Evolutionary conservation across 1,140 invertebrate genomes (phyloP).

Genomic region (Apocrypta bakeri): DNA sequence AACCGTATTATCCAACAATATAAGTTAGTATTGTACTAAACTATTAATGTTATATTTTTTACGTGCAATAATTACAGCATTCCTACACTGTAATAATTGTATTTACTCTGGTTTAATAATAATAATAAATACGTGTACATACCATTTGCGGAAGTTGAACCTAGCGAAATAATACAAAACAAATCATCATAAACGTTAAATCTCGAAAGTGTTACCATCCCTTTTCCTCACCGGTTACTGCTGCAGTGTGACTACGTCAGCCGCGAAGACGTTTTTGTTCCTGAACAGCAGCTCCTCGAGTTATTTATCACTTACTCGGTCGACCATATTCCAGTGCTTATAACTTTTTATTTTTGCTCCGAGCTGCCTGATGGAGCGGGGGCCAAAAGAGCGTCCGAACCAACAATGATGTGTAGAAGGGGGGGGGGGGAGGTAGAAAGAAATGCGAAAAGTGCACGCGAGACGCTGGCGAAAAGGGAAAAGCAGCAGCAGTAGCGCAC

Average conservation of each 20-base stretch:
- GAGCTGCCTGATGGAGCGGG: no score
- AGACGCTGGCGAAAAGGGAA: conserved; percentile 6
- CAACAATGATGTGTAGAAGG: neutral
- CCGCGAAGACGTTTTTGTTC: neutral
- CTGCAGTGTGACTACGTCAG: neutral
- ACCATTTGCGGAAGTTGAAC: no score
- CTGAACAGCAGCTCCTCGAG: neutral
- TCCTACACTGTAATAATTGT: no score
- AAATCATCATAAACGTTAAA: no score
- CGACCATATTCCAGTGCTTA: neutral
- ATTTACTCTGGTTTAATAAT: no score
- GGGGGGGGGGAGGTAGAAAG: neutral
- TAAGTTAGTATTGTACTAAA: no score
- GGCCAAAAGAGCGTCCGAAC: neutral
- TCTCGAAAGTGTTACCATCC: no score
- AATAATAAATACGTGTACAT: no score
- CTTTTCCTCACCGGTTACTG: neutral
- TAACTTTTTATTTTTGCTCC: neutral
- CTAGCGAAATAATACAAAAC: no score
- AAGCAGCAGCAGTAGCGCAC: neutral
- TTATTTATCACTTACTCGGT: conserved; percentile 13
- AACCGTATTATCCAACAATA: no score
- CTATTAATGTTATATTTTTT: no score
- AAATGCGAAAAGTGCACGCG: neutral
- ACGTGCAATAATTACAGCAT: no score